Base-by-base conservation (phyloP, 2,888 invertebrate species). In the Trachelus troglodyta region DNA sequence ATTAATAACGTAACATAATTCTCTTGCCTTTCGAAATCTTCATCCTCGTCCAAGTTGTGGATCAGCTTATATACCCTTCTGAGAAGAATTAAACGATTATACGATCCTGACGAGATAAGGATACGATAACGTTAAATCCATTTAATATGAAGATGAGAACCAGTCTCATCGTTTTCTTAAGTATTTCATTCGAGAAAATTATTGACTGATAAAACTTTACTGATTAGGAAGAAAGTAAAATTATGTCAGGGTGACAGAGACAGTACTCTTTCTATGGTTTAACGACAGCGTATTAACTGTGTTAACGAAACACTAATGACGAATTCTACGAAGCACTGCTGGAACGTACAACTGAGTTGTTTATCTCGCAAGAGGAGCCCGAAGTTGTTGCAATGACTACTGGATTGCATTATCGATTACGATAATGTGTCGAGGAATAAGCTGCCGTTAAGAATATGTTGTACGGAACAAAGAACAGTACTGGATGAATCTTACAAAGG, bases 1-100 rank as follows among this genome's bases (percentile, higher is more conserved):
- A 71, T 71, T 71, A 71, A 71, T 71, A 71, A 71, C 30, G 31
- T 71, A 56, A 56, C 56, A 23, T 56, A 15, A 34, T 71, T 33
- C 23, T 71, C 71, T 71, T 71, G 71, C 71, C 71, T 71, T 71
- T 71, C 71, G 12, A 71, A 71, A 71, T 31, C 34, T 31, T 71
- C 71, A 71, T 71, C 30, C 34, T 71, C 71, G 34, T 71, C 71
- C 71, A 34, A 71, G 71, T 71, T 33, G 71, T 30, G 11, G 71
- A 1, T 15, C 15, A 15, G 71, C 15, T 15, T 71, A 4, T 71
- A 71, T 30, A 30, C 71, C 71, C 30, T 23, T 71, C 11, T 11
- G 34, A 71, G 71, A 71, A 11, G 11, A 71, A 23, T 30, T 30
- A 30, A 71, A 71, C 34, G 34, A 30, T 71, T 33, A 30, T 35